Base-by-base conservation (phyloP, 2,797 vertebrate species). In the Rhabdomys pumilio region DNA sequence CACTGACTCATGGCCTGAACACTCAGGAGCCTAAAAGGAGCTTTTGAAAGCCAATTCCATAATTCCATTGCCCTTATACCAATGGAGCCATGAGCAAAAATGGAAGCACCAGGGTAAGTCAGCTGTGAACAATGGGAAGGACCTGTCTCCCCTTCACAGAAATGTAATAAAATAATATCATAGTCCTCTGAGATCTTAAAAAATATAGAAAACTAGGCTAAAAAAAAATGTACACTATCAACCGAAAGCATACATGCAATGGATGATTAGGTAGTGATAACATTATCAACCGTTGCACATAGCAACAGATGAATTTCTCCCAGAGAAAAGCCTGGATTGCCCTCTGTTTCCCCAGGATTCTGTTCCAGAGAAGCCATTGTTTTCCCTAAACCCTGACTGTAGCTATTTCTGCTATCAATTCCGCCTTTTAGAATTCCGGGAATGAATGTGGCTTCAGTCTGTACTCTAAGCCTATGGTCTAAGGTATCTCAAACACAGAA, bases 81-180 rank as follows among this genome's bases (percentile, higher is more conserved):
- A 0, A 69, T 29, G 11, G 47, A 50, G 47, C 12, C 13, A 0
- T 0, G 9, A 72, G 17, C 17, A 73, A 13, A 91, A 76, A 67
- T 14, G 29, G 61, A 63, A 44, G 65, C 34, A 1, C 3, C 0
- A 9, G 12, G 6, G 11, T 3, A 34, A 34, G 19, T 69, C 59
- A 17, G 0, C 20, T 38, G 17, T 6, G 76, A 87, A 81, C 22
- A 75, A 24, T 1, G n/a, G n/a, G 65, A 81, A 85, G 34, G 26
- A 29, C 11, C 55, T 59, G 22, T 44, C 53, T 61, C 50, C 72
- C 67, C 55, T 14, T 34, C 26, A 53, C 1, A 77, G 24, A 75
- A 67, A 93, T 77, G 50, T 38, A 90, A 57, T 73, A 63, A 92
- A 90, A 73, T 87, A 76, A 29, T 2, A 86, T 12, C 31, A 47